Evolutionary conservation across 2,888 invertebrate species (phyloP).

Genomic region (Trichogramma evanescens): DNA sequence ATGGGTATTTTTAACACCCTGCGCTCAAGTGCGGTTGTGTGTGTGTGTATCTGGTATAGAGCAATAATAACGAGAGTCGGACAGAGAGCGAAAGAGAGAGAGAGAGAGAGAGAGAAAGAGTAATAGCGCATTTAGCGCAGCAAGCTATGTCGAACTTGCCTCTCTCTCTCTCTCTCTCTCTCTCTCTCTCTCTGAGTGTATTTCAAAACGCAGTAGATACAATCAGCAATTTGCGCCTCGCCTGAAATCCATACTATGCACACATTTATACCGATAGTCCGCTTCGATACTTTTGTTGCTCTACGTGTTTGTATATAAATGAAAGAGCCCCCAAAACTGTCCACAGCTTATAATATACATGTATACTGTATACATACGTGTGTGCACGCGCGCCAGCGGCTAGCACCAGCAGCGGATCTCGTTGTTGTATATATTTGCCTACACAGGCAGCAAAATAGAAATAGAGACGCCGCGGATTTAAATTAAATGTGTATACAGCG

Average conservation of each 20-base stretch:
- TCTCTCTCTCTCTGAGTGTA: too few species aligned
- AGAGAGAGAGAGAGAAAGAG: constrained; percentile 3
- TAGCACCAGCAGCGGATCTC: too few species aligned
- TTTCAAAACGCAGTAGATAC: constrained; percentile 10
- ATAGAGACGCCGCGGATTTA: too few species aligned
- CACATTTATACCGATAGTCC: constrained; percentile 7
- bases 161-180: too few species aligned
- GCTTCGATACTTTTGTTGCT: constrained; percentile 7
- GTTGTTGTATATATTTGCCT: too few species aligned
- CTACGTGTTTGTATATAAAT: not conserved
- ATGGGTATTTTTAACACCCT: too few species aligned
- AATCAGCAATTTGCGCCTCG: constrained; percentile 5
- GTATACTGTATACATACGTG: not conserved
- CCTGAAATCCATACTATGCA: not conserved
- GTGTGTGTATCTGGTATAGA: constrained; percentile 3
- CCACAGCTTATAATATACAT: too few species aligned
- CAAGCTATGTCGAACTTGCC: constrained; percentile 5
- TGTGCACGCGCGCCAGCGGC: not conserved
- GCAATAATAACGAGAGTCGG: not conserved
- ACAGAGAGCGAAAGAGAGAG: not conserved
- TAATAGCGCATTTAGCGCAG: constrained; percentile 18
- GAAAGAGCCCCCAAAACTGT: too few species aligned
- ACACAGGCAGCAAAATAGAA: too few species aligned
- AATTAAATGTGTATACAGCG: too few species aligned
- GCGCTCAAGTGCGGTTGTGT: not conserved